Evolutionary conservation across 2,797 vertebrate species (phyloP), one percentile per base, ranked within the genome.

Genomic region (Gymnodraco acuticeps): DNA sequence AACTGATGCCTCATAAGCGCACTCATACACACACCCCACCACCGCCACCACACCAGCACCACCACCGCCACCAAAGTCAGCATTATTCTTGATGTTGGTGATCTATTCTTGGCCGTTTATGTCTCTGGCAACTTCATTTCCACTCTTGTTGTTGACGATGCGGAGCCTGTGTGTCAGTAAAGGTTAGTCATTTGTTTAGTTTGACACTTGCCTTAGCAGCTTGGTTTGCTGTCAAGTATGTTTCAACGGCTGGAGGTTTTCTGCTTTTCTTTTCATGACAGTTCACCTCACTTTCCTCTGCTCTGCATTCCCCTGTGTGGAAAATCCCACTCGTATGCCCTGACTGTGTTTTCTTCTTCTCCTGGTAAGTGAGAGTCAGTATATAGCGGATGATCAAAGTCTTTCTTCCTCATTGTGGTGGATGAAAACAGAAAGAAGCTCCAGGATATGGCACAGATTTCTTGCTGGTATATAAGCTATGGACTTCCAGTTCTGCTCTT

Each of bases 331-430:
- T 78, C 73, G 33, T 58, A 56, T 78, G 59, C 78, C 82, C 81
- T 45, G 20, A 62, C 81, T 89, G 19, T 73, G 64, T 75, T 83
- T 86, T 80, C 70, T 64, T 67, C 80, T 54, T 48, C 76, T 81
- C 64, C 43, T 73, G 50, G 70, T 75, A 74, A 82, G 68, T 79
- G 73, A 83, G 87, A 88, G 79, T 43, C 70, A 69, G 55, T 53
- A 43, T 53, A 43, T 66, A 65, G 65, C 55, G 33, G 53, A 76
- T 78, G 89, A 94, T 93, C 92, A 94, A 94, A 94, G 91, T 74
- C 52, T 70, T 80, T 71, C 80, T 68, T 80, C 50, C 74, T 80
- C 61, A 69, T 82, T 64, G 73, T 85, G 86, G 79, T 78, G 78
- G 72, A 77, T 55, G 53, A 59, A 81, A 83, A 84, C 46, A 73